Conservation (phyloP, 2,888 invertebrate genomes). For the Thecocarcelia acutangulata region DNA sequence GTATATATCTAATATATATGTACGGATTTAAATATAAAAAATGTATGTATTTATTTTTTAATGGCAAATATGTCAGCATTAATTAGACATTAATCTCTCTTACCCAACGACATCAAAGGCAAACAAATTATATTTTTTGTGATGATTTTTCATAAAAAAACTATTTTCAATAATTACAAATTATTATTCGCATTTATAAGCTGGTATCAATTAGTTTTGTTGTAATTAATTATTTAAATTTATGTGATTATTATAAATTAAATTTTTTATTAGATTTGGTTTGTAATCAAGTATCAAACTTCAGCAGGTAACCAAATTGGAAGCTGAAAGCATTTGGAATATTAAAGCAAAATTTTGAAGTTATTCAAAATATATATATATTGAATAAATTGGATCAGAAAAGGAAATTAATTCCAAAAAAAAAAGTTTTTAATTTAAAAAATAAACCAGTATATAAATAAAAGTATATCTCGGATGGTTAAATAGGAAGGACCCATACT, state of each 20-base stretch:
- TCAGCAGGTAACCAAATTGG: not conserved
- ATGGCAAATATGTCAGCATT: slow-evolving; percentile 37
- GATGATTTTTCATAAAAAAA: slow-evolving; percentile 47
- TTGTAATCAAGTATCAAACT: not conserved
- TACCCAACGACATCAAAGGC: slow-evolving; percentile 11
- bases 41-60: not conserved
- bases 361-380: too few species aligned
- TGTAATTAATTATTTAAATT: slow-evolving; percentile 66
- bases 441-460: too few species aligned
- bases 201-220: slow-evolving; percentile 51
- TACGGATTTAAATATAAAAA: slow-evolving; percentile 11
- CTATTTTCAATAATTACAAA: slow-evolving; percentile 45
- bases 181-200: slow-evolving; percentile 39
- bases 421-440: too few species aligned
- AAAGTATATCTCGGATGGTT: too few species aligned
- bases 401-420: too few species aligned
- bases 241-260: slow-evolving; percentile 4
- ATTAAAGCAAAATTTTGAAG: too few species aligned
- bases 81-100: slow-evolving; percentile 54
- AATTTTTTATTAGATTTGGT: not conserved
- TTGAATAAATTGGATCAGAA: too few species aligned
- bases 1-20: not conserved
- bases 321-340: too few species aligned
- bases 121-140: slow-evolving; percentile 48
- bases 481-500: too few species aligned